Evolutionary conservation across 1,140 invertebrate genomes (phyloP), one percentile per base, ranked within the genome.

Genomic region (Carposina sasakii): DNA sequence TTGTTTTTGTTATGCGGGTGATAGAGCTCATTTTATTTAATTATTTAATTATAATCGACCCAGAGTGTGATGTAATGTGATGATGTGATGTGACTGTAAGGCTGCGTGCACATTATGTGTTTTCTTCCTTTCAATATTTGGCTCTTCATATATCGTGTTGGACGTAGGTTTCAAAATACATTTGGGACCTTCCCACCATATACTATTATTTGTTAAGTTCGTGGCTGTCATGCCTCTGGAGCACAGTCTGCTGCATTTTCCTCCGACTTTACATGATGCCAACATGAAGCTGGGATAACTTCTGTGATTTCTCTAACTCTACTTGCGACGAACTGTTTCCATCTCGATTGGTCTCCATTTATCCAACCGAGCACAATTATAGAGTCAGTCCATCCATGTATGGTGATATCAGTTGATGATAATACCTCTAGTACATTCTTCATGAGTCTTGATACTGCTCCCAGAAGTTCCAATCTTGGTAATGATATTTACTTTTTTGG

Each of bases 191-290:
- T 36, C 9, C 34, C 34, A 36, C 34, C 34, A 36, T 24, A 13
- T 20, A 61, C 20, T 44, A 46, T 15, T 36, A 10, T 36, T 36
- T 15, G 16, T 16, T 6, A 36, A 15, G 6, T 36, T 9, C 6
- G 6, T 15, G 16, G 34, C 9, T 8, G 6, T 16, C 8, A 5
- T 36, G 1, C 70, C 70, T 9, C 70, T 26, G 2, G 65, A 2
- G 54, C 60, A 12, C 46, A 54, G 41, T 75, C 74, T 2, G 65
- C 63, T 9, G 63, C 67, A 39, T 77, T 71, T n/a, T 57, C 45
- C 2, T 37, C 16, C 0, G 59, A 50, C 1, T n/a, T 12, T 1
- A 71, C 42, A 41, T 70, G 54, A 34, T 48, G 12, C 71, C 71
- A 74, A 10, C 13, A 8, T 20, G 19, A 3, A 24, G 23, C 5